Evolutionary conservation across 2,888 invertebrate genomes (phyloP).

Genomic region (Crioceris asparagi): DNA sequence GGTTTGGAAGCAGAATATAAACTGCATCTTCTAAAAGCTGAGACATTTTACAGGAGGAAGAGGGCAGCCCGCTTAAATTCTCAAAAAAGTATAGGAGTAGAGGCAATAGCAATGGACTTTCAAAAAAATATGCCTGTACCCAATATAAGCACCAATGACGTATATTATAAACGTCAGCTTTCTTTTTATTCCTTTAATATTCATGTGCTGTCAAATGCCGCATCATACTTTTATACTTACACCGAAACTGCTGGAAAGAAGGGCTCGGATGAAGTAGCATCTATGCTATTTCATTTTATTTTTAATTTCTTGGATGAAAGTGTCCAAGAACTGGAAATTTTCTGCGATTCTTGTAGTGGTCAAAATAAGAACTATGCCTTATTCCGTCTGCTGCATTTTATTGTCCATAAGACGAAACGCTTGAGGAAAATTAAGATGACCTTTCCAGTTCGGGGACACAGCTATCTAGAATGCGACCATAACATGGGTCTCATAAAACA

Average conservation of each 20-base stretch:
- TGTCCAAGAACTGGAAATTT: constrained; percentile 18
- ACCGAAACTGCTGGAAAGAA: constrained; percentile 19
- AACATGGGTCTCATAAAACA: no score
- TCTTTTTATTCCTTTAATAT: constrained; percentile 20
- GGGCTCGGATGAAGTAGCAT: constrained; percentile 21
- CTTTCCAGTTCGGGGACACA: no score
- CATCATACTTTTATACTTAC: constrained; percentile 19
- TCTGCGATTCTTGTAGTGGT: constrained; percentile 25
- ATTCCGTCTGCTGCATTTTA: no score
- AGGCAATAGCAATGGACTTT: constrained; percentile 16
- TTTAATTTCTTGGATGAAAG: constrained; percentile 12
- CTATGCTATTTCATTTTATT: constrained; percentile 15
- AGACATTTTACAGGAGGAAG: no score
- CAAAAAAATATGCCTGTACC: constrained; percentile 18
- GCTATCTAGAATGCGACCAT: no score
- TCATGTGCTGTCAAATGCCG: constrained; percentile 17
- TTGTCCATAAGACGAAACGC: no score
- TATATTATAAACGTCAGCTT: constrained; percentile 19
- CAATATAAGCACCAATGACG: constrained; percentile 21
- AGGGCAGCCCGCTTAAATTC: no score
- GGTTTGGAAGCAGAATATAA: no score
- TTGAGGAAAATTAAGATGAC: no score
- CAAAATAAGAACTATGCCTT: constrained; percentile 28
- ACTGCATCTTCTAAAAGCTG: no score
- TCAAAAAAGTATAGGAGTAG: no score